Conservation (phyloP, 2,888 invertebrate species). For the Cataglyphis rosenhaueri region DNA sequence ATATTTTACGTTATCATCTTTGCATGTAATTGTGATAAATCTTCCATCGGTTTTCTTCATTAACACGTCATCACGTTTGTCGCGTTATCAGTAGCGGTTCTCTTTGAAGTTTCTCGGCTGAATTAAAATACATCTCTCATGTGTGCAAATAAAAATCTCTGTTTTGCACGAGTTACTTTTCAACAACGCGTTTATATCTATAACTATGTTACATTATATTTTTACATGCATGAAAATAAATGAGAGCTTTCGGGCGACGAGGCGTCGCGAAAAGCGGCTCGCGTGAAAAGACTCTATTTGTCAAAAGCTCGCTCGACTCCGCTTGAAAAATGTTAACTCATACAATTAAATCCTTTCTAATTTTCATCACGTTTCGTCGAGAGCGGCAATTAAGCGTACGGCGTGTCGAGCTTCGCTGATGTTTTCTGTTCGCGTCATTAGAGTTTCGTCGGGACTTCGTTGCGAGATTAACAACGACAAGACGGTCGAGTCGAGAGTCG, state of each 20-base stretch:
- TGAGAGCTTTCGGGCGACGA: slow-evolving; percentile 1
- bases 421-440: slow-evolving; percentile 14
- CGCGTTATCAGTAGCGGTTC: too few species aligned
- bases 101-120: too few species aligned
- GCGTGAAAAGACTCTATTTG: slow-evolving; percentile 13
- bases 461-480: background rate
- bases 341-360: slow-evolving; percentile 7
- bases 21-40: too few species aligned
- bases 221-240: slow-evolving; percentile 17
- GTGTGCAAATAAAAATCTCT: background rate
- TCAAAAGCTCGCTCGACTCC: background rate
- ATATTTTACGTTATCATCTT: too few species aligned
- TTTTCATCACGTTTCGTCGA: slow-evolving; percentile 11
- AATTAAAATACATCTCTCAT: background rate
- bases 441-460: background rate
- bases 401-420: background rate
- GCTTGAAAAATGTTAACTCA: slow-evolving; percentile 32
- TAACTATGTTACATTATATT: background rate
- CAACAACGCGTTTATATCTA: background rate
- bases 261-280: background rate
- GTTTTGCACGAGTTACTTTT: background rate
- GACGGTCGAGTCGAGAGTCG: slow-evolving; percentile 1
- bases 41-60: too few species aligned
- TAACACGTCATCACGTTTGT: too few species aligned
- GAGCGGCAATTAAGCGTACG: slow-evolving; percentile 13